Conservation (phyloP, 2,113 vertebrate species). For the Vireo altiloquus region DNA sequence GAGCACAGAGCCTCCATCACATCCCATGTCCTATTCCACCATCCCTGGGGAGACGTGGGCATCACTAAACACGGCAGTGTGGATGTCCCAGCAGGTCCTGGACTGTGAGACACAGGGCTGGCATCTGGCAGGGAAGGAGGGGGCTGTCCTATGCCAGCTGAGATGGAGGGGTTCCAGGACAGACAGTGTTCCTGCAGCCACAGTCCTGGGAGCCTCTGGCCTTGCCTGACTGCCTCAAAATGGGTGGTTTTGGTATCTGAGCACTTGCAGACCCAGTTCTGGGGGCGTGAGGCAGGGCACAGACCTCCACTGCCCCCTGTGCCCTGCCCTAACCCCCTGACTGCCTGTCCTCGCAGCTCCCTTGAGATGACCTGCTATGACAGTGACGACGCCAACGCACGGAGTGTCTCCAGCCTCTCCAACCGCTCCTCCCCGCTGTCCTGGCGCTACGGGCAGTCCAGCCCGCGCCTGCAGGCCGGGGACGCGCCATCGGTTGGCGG, state of each 20-base stretch:
- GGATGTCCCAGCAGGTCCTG: neutral
- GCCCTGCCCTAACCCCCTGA: neutral
- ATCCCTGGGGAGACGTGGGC: neutral
- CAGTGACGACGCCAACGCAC: slow-evolving; percentile 89
- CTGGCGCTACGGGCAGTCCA: slow-evolving; percentile 93
- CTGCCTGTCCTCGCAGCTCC: slow-evolving; percentile 69
- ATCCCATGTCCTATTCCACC: neutral
- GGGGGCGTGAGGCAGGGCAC: neutral
- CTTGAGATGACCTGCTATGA: slow-evolving; percentile 89
- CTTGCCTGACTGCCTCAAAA: neutral
- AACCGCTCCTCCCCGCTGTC: slow-evolving; percentile 93
- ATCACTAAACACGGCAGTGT: rapidly evolving
- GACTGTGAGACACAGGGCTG: neutral
- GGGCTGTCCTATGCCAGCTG: neutral
- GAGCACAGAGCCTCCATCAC: neutral
- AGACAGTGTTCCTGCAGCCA: rapidly evolving
- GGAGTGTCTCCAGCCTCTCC: slow-evolving; percentile 89
- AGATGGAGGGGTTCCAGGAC: neutral
- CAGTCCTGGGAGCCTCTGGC: neutral
- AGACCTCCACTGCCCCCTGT: rapidly evolving
- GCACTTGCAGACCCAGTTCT: neutral
- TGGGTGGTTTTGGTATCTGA: neutral
- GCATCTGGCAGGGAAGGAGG: neutral
- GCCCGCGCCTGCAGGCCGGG: slow-evolving; percentile 90
- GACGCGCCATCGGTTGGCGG: slow-evolving; percentile 90